Evolutionary conservation across 1,140 invertebrate species (phyloP), one percentile per base, ranked within the genome.

Genomic region (Leptoteleia sp.): DNA sequence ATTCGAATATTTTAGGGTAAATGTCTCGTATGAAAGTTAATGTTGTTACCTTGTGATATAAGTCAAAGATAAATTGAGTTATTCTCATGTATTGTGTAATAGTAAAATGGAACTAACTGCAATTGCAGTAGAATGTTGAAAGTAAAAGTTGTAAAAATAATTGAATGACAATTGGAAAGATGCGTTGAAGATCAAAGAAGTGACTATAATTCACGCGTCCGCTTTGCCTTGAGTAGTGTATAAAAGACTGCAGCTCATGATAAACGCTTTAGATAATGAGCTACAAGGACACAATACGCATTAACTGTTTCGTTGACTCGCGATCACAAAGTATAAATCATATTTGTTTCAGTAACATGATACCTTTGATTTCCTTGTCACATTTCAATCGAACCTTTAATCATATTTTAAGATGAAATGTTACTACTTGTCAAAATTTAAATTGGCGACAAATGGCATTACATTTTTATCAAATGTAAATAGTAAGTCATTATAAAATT

Each of bases 261-360:
- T 22, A n/a, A 52, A 17, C 40, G 27, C 55, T 72, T 62, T 55
- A 48, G 55, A 62, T 72, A 72, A 61, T 72, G 38, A 72, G 48
- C 62, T 71, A 33, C 55, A 71, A 71, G 67, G 55, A 62, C 47
- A 61, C 33, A 35, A 47, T 45, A 27, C 13, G 38, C 43, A 19
- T 70, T 59, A 48, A 40, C 17, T 35, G 42, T 70, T 70, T 42
- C 52, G 42, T 57, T 50, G 47, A 68, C 31, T 2, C 12, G 40
- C 33, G 27, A 37, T 55, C 29, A 17, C 9, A 8, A 54, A n/a
- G 19, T 25, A 54, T 67, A 67, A 54, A 54, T 43, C 42, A 48
- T 57, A 38, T 62, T 31, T 48, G 48, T 72, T 62, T 55, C 31
- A 64, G 68, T 47, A 72, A 62, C 48, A 6, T 6, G 48, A 62